Percentiles rank a stretch among this genome's conserved stretches.
These are phyloP conservation scores for Karalla daura DNA, from an alignment of 2,797 vertebrate genomes.

Conservation along the genomic window DNA sequence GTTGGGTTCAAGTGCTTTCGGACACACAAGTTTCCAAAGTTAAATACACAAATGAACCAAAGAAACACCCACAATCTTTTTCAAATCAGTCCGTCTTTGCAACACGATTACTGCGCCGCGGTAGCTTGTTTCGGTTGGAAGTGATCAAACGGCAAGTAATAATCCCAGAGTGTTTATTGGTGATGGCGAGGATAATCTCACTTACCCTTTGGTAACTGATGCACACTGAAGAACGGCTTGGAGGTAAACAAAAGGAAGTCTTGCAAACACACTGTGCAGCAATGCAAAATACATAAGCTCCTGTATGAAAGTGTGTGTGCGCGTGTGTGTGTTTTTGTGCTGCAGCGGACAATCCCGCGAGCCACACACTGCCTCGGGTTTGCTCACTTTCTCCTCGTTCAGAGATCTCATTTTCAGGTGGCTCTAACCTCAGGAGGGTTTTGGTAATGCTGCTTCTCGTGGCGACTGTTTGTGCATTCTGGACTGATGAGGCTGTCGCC, in stretches of 20 bases:
- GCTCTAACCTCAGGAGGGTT: neutral
- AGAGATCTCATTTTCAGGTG: neutral
- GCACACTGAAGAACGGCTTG: neutral
- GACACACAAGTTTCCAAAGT: neutral
- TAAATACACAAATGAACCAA: neutral
- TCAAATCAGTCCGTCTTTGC: neutral
- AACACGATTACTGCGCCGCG: neutral
- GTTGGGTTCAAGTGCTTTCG: neutral
- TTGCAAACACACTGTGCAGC: neutral
- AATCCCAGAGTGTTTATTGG: neutral
- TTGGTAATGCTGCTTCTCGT: neutral
- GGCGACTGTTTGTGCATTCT: neutral
- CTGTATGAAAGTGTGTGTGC: neutral
- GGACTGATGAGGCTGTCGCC: neutral
- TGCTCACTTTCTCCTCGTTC: neutral
- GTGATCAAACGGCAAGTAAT: neutral
- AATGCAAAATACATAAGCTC: neutral
- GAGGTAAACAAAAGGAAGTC: neutral
- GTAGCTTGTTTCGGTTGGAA: neutral
- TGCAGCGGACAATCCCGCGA: neutral
- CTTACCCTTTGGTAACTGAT: neutral
- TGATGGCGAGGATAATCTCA: neutral
- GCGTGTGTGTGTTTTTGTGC: neutral
- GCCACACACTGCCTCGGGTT: conserved; percentile 8
- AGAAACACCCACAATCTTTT: neutral